Conservation (phyloP, 2,113 vertebrate species). For the Pangasianodon gigas region DNA sequence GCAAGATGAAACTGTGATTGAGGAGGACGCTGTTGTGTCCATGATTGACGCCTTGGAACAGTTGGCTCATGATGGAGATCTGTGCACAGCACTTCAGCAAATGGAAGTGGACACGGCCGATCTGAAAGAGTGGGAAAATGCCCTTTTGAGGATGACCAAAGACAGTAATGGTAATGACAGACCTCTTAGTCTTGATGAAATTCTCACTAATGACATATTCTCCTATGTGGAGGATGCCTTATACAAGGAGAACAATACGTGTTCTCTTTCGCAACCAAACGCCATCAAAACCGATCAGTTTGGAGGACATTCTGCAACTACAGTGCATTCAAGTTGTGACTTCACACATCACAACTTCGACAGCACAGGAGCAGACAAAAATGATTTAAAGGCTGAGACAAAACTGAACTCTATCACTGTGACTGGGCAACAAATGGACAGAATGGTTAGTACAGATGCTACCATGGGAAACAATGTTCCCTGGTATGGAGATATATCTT, state of each 20-base stretch:
- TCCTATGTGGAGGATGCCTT: slow-evolving; percentile 69
- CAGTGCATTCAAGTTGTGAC: background rate
- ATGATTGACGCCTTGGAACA: slow-evolving; percentile 61
- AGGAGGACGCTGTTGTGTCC: slow-evolving; percentile 53
- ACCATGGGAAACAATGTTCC: background rate
- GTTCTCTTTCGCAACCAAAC: slow-evolving; percentile 10
- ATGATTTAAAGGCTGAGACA: slow-evolving; percentile 7
- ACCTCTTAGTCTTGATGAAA: slow-evolving; percentile 34
- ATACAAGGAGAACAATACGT: slow-evolving; percentile 58
- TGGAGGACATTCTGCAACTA: background rate
- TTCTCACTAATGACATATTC: slow-evolving; percentile 60
- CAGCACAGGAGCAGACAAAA: background rate
- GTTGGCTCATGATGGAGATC: slow-evolving; percentile 4
- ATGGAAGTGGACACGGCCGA: slow-evolving; percentile 11
- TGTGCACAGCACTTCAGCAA: slow-evolving; percentile 52
- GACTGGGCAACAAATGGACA: slow-evolving; percentile 9
- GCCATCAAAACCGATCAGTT: background rate
- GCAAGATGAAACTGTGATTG: slow-evolving; percentile 19
- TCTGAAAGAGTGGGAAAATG: slow-evolving; percentile 65
- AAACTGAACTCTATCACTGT: background rate
- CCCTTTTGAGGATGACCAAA: slow-evolving; percentile 57
- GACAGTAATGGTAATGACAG: slow-evolving; percentile 26
- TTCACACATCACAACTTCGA: slow-evolving; percentile 4
- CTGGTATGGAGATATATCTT: background rate
- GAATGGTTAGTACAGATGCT: background rate